Conservation (phyloP, 2,797 vertebrate species). For the Tenualosa ilisha region DNA sequence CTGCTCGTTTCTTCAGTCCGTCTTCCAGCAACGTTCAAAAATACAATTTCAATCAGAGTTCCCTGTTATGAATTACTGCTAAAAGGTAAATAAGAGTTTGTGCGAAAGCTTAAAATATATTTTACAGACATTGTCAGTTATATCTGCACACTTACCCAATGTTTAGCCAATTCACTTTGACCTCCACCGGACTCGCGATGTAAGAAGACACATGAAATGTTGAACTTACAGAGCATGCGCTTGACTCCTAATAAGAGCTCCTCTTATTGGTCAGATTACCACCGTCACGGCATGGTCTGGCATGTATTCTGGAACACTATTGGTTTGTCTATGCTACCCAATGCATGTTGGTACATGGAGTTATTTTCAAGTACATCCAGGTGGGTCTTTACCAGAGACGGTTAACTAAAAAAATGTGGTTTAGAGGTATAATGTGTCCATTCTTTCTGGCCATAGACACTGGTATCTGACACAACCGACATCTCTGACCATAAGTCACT, state of each 20-base stretch:
- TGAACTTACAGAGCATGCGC: conserved; percentile 61
- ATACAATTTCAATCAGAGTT: background rate
- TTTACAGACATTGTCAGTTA: rapidly evolving
- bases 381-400: background rate
- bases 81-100: background rate
- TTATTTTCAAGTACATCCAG: background rate
- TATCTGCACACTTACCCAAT: conserved; percentile 63
- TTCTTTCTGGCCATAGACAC: background rate
- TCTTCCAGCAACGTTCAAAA: background rate
- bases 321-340: background rate
- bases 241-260: background rate
- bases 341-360: background rate
- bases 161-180: conserved; percentile 60
- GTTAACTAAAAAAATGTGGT: background rate
- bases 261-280: conserved; percentile 62
- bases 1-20: background rate
- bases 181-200: conserved; percentile 73
- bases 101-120: too few relatives aligned
- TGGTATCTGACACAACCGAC: too few relatives aligned
- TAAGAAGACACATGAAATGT: conserved; percentile 58
- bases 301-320: conserved; percentile 24
- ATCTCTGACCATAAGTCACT: too few relatives aligned
- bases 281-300: background rate
- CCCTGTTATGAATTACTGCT: background rate
- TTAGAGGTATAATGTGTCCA: background rate